Evolutionary conservation across 1,140 invertebrate species (phyloP).

Genomic region (Psilanteris sp.): DNA sequence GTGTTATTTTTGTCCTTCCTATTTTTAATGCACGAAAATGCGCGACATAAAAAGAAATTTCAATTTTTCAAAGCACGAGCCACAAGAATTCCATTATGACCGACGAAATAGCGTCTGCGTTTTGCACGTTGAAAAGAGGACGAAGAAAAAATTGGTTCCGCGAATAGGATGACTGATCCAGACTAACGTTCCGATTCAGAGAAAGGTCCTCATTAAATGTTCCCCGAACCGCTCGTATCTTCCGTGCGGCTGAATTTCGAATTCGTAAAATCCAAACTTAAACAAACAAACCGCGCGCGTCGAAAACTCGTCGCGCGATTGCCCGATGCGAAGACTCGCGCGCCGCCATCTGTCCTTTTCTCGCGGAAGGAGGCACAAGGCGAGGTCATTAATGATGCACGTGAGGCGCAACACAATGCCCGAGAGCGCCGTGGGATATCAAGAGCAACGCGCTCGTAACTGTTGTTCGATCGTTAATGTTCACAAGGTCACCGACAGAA

Average conservation of each 20-base stretch:
- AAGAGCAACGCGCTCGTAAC: conserved; percentile 42
- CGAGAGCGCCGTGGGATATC: conserved; percentile 29
- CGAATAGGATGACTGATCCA: conserved; percentile 31
- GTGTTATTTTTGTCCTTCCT: too few species aligned
- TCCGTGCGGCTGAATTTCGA: too few species aligned
- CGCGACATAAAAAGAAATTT: conserved; percentile 6
- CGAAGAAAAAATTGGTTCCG: conserved; percentile 12
- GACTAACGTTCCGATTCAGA: conserved; percentile 3
- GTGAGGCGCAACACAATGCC: conserved; percentile 37
- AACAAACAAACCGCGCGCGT: neutral
- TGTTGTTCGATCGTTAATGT: conserved; percentile 19
- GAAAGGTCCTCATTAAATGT: conserved; percentile 26
- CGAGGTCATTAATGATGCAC: conserved; percentile 48
- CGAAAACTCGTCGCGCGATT: too few species aligned
- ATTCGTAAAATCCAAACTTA: neutral
- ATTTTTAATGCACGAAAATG: too few species aligned
- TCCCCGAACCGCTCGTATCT: conserved; percentile 2
- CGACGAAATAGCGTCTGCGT: neutral
- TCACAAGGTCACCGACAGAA: conserved; percentile 18
- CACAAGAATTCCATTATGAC: conserved; percentile 7
- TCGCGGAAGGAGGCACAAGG: conserved; percentile 30
- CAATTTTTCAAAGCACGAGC: conserved; percentile 16
- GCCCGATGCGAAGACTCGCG: too few species aligned
- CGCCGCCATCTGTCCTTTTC: too few species aligned
- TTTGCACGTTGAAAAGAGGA: neutral